Evolutionary conservation across 2,797 vertebrate genomes (phyloP), one percentile per base, ranked within the genome.

Genomic region (Petrocephalus schoutedeni): DNA sequence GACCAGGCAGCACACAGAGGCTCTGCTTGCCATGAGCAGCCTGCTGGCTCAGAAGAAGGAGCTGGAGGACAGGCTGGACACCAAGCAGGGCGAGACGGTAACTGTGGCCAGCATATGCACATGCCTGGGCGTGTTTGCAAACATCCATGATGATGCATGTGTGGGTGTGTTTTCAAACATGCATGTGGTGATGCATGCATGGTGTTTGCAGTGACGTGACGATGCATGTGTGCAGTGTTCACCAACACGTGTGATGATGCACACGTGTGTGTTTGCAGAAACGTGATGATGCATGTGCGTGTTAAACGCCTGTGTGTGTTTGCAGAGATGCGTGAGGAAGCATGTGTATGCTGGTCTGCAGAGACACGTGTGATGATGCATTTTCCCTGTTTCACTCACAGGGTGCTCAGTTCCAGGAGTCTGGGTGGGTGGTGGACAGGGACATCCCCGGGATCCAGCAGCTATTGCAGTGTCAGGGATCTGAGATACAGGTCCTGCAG

Each of bases 1-100:
- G 91, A 98, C 94, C 7, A 95, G 90, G 87, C 90, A 94, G 58
- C 95, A 98, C 92, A 97, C 96, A 0, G 92, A 92, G 41, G 95
- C 91, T 88, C 92, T 98, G 67, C 90, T 89, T 53, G 92, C 89
- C 77, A 91, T 96, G 93, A 95, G 94, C 19, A 88, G 14, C 12
- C 92, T 98, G 54, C 90, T 94, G 2, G 87, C 86, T 0, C 93
- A 98, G 92, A 97, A 94, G 90, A 95, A 92, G 90, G 90, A 93
- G 1, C 93, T 98, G 1, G 96, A 97, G 87, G 89, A 91, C 0
- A 94, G 94, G 74, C 88, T 98, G 89, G 94, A 95, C 32, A 88
- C 89, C 1, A 92, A 95, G 0, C 95, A 96, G 88, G 95, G 90
- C 80, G 95, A 93, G 83, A 93, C 92, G 95, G 98, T 98, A 91